Base-by-base conservation (phyloP, 2,797 vertebrate species). In the Fistularia tabacaria region DNA sequence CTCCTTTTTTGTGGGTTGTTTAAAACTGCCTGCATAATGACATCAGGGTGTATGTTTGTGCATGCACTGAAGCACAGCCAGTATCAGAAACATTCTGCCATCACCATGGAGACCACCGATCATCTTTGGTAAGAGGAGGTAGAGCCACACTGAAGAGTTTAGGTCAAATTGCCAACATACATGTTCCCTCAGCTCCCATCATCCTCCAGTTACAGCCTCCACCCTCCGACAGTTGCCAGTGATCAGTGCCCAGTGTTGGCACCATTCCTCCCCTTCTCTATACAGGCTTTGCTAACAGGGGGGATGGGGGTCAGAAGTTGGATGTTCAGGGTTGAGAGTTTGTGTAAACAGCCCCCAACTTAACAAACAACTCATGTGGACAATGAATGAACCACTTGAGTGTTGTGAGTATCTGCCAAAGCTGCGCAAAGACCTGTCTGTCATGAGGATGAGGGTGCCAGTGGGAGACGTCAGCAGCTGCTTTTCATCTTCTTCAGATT, bases 141-240 rank as follows among this genome's bases (percentile, higher is more conserved):
- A 67, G 68, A 60, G 52, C 71, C 5, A 54, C 9, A 49, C 66
- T 82, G 78, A 86, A 56, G 66, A 85, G 79, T 55, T 1, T 40
- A 60, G 76, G 67, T 77, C 69, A 61, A 57, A 50, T 43, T 70
- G 66, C 66, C 71, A 59, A 25, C 25, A 25, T 5, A 25, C 25
- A 54, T n/a, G n/a, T 58, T 51, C 66, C 39, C 55, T 62, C 49
- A 1, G 43, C 71, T 71, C 62, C 51, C 59, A 57, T 59, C 72
- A 47, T 61, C 50, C 38, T 56, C 59, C 59, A 46, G 46, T 65
- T 59, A 14, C 36, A 60, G 44, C 74, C 51, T 62, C 70, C 62
- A 46, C 56, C 66, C 7, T 51, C 62, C 0, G 0, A 52, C 62
- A 57, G 57, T n/a, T n/a, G n/a, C n/a, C n/a, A n/a, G n/a, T n/a